Evolutionary conservation across 2,888 invertebrate genomes (phyloP).

Genomic region (Syrista parreyssii): DNA sequence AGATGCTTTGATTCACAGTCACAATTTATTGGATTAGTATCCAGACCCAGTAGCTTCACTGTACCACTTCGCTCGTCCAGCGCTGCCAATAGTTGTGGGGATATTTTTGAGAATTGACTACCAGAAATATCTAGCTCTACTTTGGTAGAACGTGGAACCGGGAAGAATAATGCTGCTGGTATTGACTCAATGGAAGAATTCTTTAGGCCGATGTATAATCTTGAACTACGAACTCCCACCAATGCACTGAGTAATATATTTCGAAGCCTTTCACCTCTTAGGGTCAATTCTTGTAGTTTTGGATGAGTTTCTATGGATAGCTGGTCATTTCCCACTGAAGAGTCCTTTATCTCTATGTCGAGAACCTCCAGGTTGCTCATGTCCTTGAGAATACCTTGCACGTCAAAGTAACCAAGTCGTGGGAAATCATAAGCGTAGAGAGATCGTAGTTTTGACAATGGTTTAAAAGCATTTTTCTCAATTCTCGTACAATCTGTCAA

Average conservation of each 20-base stretch:
- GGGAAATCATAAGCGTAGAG: slow-evolving; percentile 82
- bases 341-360: slow-evolving; percentile 89
- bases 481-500: slow-evolving; percentile 79
- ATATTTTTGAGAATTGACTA: slow-evolving; percentile 80
- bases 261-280: slow-evolving; percentile 80
- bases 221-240: slow-evolving; percentile 81
- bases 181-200: slow-evolving; percentile 84
- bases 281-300: slow-evolving; percentile 77
- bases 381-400: slow-evolving; percentile 84
- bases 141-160: slow-evolving; percentile 86
- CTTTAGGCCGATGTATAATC: slow-evolving; percentile 78
- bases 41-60: slow-evolving; percentile 79
- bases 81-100: slow-evolving; percentile 82
- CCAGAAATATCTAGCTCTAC: slow-evolving; percentile 83
- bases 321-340: slow-evolving; percentile 84
- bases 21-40: slow-evolving; percentile 84
- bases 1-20: slow-evolving; percentile 86
- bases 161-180: slow-evolving; percentile 86
- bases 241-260: slow-evolving; percentile 85
- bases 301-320: slow-evolving; percentile 84
- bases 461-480: slow-evolving; percentile 84
- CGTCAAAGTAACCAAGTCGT: slow-evolving; percentile 84
- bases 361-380: slow-evolving; percentile 80
- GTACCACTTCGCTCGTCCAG: slow-evolving; percentile 85
- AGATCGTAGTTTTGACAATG: slow-evolving; percentile 76